A percentile compares a stretch with the other conserved stretches of the same genome.
Evolutionary conservation across 2,113 vertebrate genomes (phyloP).

Genomic region (Macheiramphus alcinus): DNA sequence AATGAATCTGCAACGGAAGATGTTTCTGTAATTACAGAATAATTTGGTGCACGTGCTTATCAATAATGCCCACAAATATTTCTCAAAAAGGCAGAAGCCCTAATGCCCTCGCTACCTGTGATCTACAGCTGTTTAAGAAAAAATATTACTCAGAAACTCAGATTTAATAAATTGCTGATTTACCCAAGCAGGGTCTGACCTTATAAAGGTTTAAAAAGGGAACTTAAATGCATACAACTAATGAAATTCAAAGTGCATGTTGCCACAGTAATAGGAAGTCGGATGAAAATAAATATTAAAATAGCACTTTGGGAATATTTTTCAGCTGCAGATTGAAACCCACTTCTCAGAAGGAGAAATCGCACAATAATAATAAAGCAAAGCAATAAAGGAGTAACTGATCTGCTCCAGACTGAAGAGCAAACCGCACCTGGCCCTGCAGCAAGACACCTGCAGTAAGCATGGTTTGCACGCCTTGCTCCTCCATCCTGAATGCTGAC

Average conservation of each 20-base stretch:
- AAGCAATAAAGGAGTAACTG: neutral
- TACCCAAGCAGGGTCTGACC: conserved; percentile 46
- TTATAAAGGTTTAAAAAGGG: conserved; percentile 43
- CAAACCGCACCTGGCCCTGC: neutral
- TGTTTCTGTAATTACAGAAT: neutral
- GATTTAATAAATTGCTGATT: conserved; percentile 45
- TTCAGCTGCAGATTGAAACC: neutral
- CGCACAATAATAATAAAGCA: neutral
- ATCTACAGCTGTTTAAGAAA: conserved; percentile 5
- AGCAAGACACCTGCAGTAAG: neutral
- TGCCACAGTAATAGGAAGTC: conserved; percentile 34
- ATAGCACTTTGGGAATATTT: conserved; percentile 54
- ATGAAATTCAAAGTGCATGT: conserved; percentile 60
- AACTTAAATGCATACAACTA: conserved; percentile 57
- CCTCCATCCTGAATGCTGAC: neutral
- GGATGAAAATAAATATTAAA: conserved; percentile 55
- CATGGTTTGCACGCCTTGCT: neutral
- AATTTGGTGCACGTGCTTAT: neutral
- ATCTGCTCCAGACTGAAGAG: neutral
- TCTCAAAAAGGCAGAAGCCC: neutral
- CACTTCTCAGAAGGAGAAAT: neutral
- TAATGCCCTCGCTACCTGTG: neutral
- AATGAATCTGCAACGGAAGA: neutral
- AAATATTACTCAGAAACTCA: neutral
- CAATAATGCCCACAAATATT: neutral